Evolutionary conservation across 1,140 invertebrate species (phyloP), one percentile per base, ranked within the genome.

Genomic region (Scaptodrosophila lebanonensis): DNA sequence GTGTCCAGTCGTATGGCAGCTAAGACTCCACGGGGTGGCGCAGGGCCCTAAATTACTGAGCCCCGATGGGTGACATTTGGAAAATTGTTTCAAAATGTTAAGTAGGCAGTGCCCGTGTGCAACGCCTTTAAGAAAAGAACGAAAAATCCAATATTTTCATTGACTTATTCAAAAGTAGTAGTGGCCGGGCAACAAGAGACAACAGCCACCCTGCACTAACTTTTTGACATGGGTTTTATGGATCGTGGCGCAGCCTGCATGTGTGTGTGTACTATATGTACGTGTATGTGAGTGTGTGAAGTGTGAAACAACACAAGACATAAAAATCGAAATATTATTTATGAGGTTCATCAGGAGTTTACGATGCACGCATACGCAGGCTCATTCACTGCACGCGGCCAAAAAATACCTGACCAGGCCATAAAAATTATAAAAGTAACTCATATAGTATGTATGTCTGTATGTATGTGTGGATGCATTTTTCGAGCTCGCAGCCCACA

Each of bases 341-440:
- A 79, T 79, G 75, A 79, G 60, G 69, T 82, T 82, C 75, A 79
- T 79, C 75, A 79, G 75, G 75, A 79, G 75, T 79, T 79, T 79
- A 79, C 75, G 73, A 77, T 58, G 54, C 60, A 73, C 70, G 62
- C 47, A 61, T 48, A 43, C 56, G 69, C 12, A 18, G 35, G 22
- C 58, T 56, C 60, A 64, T 59, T 64, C 60, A 63, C 39, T 39
- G 40, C 47, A 17, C 45, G 30, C 25, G 5, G 29, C 36, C 22
- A 45, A 38, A 57, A 45, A 66, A 66, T 73, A 73, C 75, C 69
- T 58, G 61, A 65, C 57, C 56, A 50, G 53, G 50, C 62, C 58
- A 57, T 75, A 82, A 73, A 75, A 79, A 66, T 79, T 68, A 79
- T 67, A 79, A 73, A 79, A 61, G 60, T 62, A 79, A 69, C 65